Evolutionary conservation across 2,888 invertebrate genomes (phyloP).

Genomic region (Mantis religiosa): DNA sequence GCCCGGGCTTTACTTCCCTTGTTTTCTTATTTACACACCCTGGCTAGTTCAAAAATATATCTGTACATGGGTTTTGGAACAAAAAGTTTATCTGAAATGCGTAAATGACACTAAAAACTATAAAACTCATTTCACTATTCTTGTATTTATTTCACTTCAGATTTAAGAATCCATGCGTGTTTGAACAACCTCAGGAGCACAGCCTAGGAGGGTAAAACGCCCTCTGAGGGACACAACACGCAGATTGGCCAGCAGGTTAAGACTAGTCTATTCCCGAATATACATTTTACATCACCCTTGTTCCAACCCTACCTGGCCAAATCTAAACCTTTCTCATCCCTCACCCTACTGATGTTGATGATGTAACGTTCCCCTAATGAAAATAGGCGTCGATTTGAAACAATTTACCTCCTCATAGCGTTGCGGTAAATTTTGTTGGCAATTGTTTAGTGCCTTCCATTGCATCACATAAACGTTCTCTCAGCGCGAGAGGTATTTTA

Average conservation of each 20-base stretch:
- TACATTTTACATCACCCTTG: background rate
- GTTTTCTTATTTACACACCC: no score
- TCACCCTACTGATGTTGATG: background rate
- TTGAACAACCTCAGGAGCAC: no score
- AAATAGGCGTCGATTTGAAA: background rate
- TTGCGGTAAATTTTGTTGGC: background rate
- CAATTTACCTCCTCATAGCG: background rate
- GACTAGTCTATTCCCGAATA: background rate
- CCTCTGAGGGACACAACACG: background rate
- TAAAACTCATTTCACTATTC: no score
- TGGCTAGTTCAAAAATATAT: background rate
- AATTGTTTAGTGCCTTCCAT: no score
- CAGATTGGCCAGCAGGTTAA: background rate
- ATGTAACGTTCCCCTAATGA: background rate
- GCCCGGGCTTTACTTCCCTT: no score
- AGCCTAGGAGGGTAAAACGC: background rate
- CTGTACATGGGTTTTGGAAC: no score
- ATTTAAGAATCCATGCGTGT: no score
- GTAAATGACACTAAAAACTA: no score
- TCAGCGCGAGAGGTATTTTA: no score
- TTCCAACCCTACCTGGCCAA: background rate
- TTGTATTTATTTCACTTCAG: no score
- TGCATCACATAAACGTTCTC: no score
- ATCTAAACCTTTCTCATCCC: background rate
- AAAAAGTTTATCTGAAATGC: no score